Evolutionary conservation across 2,888 invertebrate species (phyloP).

Genomic region (Drosophila differens): DNA sequence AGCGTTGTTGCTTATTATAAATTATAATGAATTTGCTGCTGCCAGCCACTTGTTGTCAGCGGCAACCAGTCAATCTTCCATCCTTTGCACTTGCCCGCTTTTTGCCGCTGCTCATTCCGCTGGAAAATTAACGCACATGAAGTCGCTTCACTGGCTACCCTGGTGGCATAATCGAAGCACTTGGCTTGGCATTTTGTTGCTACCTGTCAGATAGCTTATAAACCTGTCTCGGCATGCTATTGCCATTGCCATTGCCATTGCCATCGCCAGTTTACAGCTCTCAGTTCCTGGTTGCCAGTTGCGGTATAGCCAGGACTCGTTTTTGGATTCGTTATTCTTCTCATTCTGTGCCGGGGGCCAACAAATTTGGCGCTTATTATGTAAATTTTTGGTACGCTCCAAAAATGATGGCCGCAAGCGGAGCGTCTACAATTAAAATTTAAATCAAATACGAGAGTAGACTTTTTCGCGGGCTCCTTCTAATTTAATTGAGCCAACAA

Average conservation of each 20-base stretch:
- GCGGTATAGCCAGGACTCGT: constrained; percentile 9
- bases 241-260: neutral
- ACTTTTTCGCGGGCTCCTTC: constrained; percentile 24
- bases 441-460: constrained; percentile 66
- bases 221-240: constrained; percentile 70
- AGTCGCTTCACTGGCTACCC: constrained; percentile 44
- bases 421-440: constrained; percentile 77
- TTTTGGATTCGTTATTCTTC: constrained; percentile 6
- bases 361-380: constrained; percentile 74
- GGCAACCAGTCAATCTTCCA: constrained; percentile 64
- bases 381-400: constrained; percentile 64
- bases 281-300: constrained; percentile 19
- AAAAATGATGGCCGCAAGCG: constrained; percentile 65
- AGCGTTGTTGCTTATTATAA: constrained; percentile 79
- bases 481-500: constrained; percentile 78
- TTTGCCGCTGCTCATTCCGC: constrained; percentile 65
- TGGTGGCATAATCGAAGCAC: constrained; percentile 72
- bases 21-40: constrained; percentile 80
- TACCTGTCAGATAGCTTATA: constrained; percentile 65
- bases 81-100: neutral
- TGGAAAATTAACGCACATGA: constrained; percentile 78
- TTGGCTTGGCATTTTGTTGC: constrained; percentile 58
- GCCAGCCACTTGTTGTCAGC: constrained; percentile 78
- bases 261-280: neutral
- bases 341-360: constrained; percentile 31